A percentile compares a stretch with the other conserved stretches of the same genome.
phyloP scores from a whole-genome alignment of 1,140 invertebrate genomes.

The Elysia chlorotica region DNA sequence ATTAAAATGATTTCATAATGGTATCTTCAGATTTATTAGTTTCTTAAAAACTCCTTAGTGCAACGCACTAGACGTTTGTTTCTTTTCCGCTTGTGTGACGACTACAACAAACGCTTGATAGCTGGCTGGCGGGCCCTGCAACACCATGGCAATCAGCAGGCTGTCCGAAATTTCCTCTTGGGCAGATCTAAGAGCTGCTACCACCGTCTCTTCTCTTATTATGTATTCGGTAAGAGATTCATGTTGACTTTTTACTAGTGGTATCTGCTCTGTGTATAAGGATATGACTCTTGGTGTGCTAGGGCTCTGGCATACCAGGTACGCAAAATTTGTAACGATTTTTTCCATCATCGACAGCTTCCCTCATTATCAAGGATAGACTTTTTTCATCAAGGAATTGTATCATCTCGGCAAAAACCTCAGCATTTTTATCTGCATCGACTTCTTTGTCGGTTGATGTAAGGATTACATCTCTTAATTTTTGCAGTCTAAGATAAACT shows the following conservation, averaged over 20 bases:
- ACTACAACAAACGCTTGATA: slow-evolving; percentile 13
- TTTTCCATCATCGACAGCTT: slow-evolving; percentile 10
- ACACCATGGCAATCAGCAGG: slow-evolving; percentile 26
- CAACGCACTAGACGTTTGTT: slow-evolving; percentile 12
- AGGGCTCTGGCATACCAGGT: background rate
- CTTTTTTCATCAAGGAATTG: slow-evolving; percentile 19
- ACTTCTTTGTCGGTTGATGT: background rate
- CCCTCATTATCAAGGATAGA: slow-evolving; percentile 10
- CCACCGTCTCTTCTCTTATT: slow-evolving; percentile 15
- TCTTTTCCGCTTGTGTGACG: slow-evolving; percentile 17
- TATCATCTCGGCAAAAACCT: slow-evolving; percentile 9
- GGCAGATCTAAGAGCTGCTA: slow-evolving; percentile 12
- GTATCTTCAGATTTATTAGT: background rate
- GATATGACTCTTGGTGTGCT: slow-evolving; percentile 9
- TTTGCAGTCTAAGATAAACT: background rate
- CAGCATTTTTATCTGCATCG: slow-evolving; percentile 6
- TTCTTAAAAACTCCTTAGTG: slow-evolving; percentile 14
- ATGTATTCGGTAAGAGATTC: slow-evolving; percentile 26
- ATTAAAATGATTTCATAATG: background rate
- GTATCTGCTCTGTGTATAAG: slow-evolving; percentile 13
- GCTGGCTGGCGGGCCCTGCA: slow-evolving; percentile 23
- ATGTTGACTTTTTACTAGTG: slow-evolving; percentile 1
- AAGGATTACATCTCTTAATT: background rate
- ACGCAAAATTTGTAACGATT: slow-evolving; percentile 9
- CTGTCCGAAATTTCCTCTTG: slow-evolving; percentile 22